A percentile compares a stretch with the other conserved stretches of the same genome.
These are phyloP conservation scores for Anticlea derivata DNA, from an alignment of 2,888 invertebrate genomes.

Conservation along the genomic window DNA sequence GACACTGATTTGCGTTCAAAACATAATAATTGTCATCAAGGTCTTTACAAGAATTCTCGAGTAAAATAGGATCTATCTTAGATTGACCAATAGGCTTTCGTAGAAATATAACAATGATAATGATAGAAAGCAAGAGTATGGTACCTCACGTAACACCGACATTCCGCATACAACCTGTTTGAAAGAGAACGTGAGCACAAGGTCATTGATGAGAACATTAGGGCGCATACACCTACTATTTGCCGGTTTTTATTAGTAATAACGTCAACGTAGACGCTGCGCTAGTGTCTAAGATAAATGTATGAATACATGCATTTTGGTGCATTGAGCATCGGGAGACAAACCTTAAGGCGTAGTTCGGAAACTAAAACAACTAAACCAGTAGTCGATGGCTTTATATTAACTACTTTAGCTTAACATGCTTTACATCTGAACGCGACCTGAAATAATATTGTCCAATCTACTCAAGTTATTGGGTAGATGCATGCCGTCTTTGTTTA, in stretches of 20 bases:
- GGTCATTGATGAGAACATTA: slow-evolving; percentile 64
- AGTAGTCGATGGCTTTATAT: too few relatives aligned
- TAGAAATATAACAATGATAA: slow-evolving; percentile 28
- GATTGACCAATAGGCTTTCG: slow-evolving; percentile 7
- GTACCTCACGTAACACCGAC: slow-evolving; percentile 45
- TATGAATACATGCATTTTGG: too few relatives aligned
- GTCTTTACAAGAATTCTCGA: slow-evolving; percentile 6
- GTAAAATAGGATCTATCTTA: background rate
- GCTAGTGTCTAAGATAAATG: too few relatives aligned
- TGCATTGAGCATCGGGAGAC: too few relatives aligned
- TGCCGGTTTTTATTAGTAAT: too few relatives aligned
- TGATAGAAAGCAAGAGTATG: slow-evolving; percentile 60
- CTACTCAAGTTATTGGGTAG: slow-evolving; percentile 33
- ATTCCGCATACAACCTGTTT: slow-evolving; percentile 66
- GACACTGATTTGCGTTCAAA: slow-evolving; percentile 15
- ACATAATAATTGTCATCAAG: slow-evolving; percentile 12
- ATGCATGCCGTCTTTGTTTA: slow-evolving; percentile 23
- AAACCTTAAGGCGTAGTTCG: too few relatives aligned
- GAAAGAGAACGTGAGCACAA: slow-evolving; percentile 65
- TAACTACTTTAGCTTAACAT: too few relatives aligned
- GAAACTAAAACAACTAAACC: too few relatives aligned
- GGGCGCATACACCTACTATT: background rate
- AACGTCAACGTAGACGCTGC: too few relatives aligned
- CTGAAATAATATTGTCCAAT: slow-evolving; percentile 39
- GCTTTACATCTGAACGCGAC: background rate